Conservation (phyloP, 2,797 vertebrate species). For the Erethizon dorsatum region DNA sequence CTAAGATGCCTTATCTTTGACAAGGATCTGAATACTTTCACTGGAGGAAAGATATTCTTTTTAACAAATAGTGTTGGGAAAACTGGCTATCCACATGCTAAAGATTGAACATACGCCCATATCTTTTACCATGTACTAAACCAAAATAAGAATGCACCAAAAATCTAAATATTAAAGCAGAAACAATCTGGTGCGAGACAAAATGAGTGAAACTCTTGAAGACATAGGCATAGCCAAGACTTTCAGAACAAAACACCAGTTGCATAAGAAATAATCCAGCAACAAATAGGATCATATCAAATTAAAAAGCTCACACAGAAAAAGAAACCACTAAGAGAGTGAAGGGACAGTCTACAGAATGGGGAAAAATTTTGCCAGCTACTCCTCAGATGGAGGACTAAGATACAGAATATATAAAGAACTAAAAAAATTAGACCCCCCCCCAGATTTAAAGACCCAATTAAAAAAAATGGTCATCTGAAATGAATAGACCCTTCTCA, state of each 20-base stretch:
- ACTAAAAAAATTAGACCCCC: not conserved
- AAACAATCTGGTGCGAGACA: not conserved
- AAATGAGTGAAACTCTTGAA: not conserved
- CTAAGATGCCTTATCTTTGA: not conserved
- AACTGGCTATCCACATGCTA: not conserved
- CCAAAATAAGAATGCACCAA: not conserved
- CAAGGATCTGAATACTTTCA: not conserved
- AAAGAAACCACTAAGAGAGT: not conserved
- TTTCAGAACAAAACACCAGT: not conserved
- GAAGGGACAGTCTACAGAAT: not conserved
- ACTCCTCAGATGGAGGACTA: not conserved
- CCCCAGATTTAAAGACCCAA: not conserved
- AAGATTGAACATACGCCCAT: not conserved
- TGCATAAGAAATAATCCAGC: not conserved
- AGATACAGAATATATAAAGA: not conserved
- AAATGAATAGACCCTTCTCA: not conserved
- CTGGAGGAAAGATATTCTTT: not conserved
- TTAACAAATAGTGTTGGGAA: not conserved
- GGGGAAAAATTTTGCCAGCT: not conserved
- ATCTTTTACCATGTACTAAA: not conserved
- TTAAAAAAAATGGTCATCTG: not conserved
- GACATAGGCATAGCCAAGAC: not conserved
- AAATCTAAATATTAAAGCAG: not conserved
- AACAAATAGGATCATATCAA: not conserved
- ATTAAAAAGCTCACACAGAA: not conserved